A percentile compares a stretch with the other conserved stretches of the same genome.
These are phyloP conservation scores for Mustela nigripes DNA, from an alignment of 2,113 vertebrate genomes.

Conservation along the genomic window DNA sequence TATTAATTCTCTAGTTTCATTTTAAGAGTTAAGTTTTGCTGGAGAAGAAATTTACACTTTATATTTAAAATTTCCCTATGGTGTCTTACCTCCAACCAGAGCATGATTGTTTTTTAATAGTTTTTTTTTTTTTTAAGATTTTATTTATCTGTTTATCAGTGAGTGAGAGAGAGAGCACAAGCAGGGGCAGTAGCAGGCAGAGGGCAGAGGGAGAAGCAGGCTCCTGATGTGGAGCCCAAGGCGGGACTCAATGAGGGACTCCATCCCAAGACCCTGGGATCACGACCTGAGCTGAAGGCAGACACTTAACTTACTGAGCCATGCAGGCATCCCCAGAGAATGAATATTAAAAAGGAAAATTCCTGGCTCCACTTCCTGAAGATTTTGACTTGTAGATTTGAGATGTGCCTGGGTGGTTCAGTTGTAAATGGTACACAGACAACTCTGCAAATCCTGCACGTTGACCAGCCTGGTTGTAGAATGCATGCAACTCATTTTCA, in stretches of 20 bases:
- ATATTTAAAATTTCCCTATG: not conserved
- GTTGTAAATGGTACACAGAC: not conserved
- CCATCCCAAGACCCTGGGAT: not conserved
- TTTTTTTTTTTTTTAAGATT: not conserved
- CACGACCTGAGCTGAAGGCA: not conserved
- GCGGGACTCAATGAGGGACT: too few relatives aligned
- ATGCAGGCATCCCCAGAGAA: not conserved
- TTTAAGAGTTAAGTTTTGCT: not conserved
- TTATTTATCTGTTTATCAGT: not conserved
- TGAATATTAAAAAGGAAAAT: not conserved
- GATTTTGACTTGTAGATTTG: not conserved
- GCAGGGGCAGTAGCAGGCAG: not conserved
- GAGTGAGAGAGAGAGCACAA: not conserved
- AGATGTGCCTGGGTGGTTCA: not conserved
- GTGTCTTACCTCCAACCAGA: not conserved
- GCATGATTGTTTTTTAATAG: not conserved
- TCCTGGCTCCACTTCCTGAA: too few relatives aligned
- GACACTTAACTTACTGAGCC: not conserved
- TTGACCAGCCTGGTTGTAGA: too few relatives aligned
- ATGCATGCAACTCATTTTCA: not conserved
- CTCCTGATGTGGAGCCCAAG: not conserved
- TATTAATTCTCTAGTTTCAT: not conserved
- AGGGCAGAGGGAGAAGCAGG: not conserved
- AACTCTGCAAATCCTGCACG: accelerated
- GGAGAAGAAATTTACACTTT: not conserved